Evolutionary conservation across 2,113 vertebrate species (phyloP).

Genomic region (Pollachius pollachius): DNA sequence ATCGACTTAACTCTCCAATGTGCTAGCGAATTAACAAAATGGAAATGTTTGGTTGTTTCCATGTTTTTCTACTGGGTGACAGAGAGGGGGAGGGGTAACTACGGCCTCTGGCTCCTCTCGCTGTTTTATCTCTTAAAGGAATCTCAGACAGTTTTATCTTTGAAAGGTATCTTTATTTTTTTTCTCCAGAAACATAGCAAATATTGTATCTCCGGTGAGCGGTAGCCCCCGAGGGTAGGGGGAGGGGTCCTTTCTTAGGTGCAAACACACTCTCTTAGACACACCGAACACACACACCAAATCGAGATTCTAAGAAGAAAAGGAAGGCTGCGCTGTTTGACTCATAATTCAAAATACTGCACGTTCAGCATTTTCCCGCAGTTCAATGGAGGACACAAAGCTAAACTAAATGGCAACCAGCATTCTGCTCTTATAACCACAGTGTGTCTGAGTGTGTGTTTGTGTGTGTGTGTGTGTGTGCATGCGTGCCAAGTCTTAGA

Average conservation of each 20-base stretch:
- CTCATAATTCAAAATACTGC: constrained; percentile 62
- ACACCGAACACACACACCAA: constrained; percentile 5
- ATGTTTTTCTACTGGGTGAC: no score
- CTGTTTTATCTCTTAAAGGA: no score
- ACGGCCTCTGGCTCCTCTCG: no score
- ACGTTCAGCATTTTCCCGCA: constrained; percentile 48
- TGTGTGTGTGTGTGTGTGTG: constrained; percentile 28
- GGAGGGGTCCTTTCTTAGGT: neutral
- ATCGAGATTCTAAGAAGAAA: constrained; percentile 46
- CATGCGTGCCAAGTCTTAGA: constrained; percentile 23
- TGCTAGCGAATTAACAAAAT: no score
- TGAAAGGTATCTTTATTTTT: no score
- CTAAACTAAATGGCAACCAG: constrained; percentile 60
- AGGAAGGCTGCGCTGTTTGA: constrained; percentile 50
- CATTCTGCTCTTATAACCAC: constrained; percentile 49
- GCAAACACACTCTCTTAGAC: constrained; percentile 23
- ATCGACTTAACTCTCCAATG: no score
- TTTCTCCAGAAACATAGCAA: neutral
- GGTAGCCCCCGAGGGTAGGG: neutral
- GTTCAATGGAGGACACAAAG: constrained; percentile 58
- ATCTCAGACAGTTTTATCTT: no score
- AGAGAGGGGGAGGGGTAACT: no score
- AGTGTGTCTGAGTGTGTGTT: constrained; percentile 51
- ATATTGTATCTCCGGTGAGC: constrained; percentile 1
- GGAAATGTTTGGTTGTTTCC: no score